phyloP scores from a whole-genome alignment of 2,113 vertebrate species.

The Gnathonemus longibarbis region DNA sequence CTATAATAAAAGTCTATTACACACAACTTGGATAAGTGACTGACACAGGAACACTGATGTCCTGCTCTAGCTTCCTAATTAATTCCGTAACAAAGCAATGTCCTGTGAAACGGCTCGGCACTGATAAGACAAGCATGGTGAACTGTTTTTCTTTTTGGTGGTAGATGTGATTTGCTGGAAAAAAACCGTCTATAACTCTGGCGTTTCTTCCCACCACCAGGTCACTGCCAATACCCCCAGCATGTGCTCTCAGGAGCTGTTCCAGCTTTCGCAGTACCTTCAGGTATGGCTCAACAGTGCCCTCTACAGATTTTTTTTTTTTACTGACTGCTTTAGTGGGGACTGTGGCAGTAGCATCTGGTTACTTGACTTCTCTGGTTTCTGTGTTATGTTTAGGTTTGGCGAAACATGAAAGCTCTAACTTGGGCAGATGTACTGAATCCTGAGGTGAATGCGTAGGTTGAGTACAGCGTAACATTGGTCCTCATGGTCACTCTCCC shows the following conservation, averaged over 20 bases:
- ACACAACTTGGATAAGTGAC: not conserved
- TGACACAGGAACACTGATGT: not conserved
- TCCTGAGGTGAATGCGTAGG: not conserved
- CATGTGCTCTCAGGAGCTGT: conserved; percentile 99
- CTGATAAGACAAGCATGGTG: not conserved
- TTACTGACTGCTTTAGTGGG: not conserved
- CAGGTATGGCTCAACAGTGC: conserved; percentile 69
- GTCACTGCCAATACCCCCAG: conserved; percentile 97
- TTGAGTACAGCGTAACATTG: not conserved
- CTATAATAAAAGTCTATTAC: not conserved
- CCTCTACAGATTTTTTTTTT: conserved; percentile 39
- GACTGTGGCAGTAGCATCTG: not conserved
- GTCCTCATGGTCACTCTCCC: conserved; percentile 5
- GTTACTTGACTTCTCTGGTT: not conserved
- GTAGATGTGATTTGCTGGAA: conserved; percentile 4
- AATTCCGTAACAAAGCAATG: not conserved
- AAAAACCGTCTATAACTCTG: not conserved
- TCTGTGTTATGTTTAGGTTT: not conserved
- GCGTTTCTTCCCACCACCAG: conserved; percentile 48
- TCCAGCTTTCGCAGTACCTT: conserved; percentile 99
- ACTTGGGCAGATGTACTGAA: not conserved
- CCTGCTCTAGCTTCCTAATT: not conserved
- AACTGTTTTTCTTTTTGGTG: not conserved
- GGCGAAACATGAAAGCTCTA: not conserved
- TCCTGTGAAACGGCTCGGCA: not conserved